These are phyloP conservation scores for Sitobion miscanthi DNA, from an alignment of 1,140 invertebrate species.

Conservation along the genomic window DNA sequence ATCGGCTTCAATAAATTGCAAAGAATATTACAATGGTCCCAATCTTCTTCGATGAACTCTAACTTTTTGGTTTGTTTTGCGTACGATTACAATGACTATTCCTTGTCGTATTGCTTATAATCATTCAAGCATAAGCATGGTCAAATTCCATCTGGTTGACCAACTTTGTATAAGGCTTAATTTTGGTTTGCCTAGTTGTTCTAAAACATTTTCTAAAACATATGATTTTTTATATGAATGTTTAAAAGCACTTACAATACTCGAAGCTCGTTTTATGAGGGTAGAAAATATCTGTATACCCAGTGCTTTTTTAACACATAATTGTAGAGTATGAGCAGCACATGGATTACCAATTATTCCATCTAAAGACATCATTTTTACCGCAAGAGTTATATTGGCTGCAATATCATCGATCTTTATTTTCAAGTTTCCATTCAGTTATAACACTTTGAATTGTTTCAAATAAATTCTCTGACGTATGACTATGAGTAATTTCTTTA, in stretches of 20 bases:
- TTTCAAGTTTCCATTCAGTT: no score
- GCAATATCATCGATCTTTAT: not conserved
- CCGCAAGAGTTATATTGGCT: slow-evolving; percentile 28
- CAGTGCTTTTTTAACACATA: slow-evolving; percentile 9
- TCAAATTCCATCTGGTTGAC: slow-evolving; percentile 17
- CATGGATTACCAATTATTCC: slow-evolving; percentile 24
- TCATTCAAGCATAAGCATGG: slow-evolving; percentile 34
- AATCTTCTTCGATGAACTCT: slow-evolving; percentile 33
- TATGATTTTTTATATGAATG: slow-evolving; percentile 30
- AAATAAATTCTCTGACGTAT: no score
- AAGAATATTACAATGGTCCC: slow-evolving; percentile 23
- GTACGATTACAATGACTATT: slow-evolving; percentile 19
- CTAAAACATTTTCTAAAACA: slow-evolving; percentile 34
- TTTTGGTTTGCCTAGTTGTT: slow-evolving; percentile 31
- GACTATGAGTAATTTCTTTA: no score
- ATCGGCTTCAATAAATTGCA: slow-evolving; percentile 22
- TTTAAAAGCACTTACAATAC: slow-evolving; percentile 27
- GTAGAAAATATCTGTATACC: slow-evolving; percentile 4
- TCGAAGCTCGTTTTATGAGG: slow-evolving; percentile 16
- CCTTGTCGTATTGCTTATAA: slow-evolving; percentile 7
- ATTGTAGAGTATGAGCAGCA: slow-evolving; percentile 20
- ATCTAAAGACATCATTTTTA: not conserved
- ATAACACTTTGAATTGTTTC: no score
- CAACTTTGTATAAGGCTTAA: slow-evolving; percentile 26
- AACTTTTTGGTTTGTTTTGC: slow-evolving; percentile 23